A percentile compares a stretch with the other conserved stretches of the same genome.
phyloP scores from a whole-genome alignment of 2,113 vertebrate genomes.

The Elaphurus davidianus region DNA sequence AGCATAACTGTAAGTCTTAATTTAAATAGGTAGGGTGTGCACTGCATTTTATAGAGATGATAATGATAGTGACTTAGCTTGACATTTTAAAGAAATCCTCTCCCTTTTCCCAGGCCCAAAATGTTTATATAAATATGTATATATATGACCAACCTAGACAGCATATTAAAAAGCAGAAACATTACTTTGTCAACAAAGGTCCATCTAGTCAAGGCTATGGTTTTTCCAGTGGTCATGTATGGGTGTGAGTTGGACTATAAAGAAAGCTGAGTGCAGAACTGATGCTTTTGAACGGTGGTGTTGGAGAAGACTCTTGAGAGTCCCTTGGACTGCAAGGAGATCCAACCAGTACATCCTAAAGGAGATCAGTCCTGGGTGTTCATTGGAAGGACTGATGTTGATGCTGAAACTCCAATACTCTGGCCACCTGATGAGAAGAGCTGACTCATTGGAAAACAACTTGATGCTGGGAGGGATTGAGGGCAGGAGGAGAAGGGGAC shows the following conservation, averaged over 20 bases:
- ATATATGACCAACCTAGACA: not conserved
- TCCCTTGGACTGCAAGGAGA: not conserved
- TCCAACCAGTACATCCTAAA: not conserved
- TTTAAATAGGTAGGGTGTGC: not conserved
- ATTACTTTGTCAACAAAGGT: not conserved
- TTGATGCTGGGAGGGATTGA: not conserved
- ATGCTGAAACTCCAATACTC: not conserved
- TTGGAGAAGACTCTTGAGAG: not conserved
- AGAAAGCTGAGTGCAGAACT: accelerated
- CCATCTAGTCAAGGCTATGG: not conserved
- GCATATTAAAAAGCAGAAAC: not conserved
- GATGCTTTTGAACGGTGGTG: not conserved
- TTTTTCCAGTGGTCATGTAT: not conserved
- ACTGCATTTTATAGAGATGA: not conserved
- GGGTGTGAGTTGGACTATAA: not conserved
- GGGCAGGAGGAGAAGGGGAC: not conserved
- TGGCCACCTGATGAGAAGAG: not conserved
- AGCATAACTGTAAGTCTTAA: slow-evolving; percentile 1
- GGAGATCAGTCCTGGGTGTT: not conserved
- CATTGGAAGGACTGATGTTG: not conserved
- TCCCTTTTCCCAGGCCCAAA: not conserved
- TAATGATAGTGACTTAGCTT: not conserved
- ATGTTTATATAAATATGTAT: not conserved
- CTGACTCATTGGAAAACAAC: not conserved
- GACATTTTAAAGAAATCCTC: not conserved